Conservation (phyloP, 1,140 invertebrate genomes). For the Lordiphosa stackelbergi region DNA sequence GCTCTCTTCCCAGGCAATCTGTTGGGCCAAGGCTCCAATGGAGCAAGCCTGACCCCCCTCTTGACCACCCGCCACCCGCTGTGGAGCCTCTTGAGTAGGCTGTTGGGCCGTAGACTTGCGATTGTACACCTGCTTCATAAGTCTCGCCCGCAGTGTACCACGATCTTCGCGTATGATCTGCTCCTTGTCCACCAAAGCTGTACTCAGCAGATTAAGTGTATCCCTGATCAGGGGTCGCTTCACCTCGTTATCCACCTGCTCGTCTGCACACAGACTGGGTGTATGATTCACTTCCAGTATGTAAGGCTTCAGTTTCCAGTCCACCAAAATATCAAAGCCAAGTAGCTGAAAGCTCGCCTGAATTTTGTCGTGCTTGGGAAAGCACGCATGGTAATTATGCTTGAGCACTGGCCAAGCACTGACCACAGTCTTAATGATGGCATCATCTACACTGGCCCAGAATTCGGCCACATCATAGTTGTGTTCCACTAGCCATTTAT, state of each 20-base stretch:
- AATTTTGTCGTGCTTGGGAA: slow-evolving; percentile 88
- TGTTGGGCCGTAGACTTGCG: slow-evolving; percentile 80
- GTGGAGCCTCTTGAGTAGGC: background rate
- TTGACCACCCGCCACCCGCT: background rate
- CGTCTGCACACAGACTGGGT: slow-evolving; percentile 92
- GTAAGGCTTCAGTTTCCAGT: slow-evolving; percentile 88
- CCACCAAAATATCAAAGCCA: slow-evolving; percentile 92
- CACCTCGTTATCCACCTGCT: slow-evolving; percentile 88
- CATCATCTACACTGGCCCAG: slow-evolving; percentile 90
- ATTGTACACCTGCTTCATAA: slow-evolving; percentile 32
- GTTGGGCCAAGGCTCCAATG: slow-evolving; percentile 79
- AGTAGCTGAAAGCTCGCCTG: slow-evolving; percentile 93
- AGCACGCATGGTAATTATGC: slow-evolving; percentile 91
- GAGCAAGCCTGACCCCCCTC: slow-evolving; percentile 31
- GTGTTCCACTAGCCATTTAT: slow-evolving; percentile 84
- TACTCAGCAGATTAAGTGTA: slow-evolving; percentile 89
- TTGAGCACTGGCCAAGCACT: slow-evolving; percentile 91
- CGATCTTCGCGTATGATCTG: slow-evolving; percentile 86
- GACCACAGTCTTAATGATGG: slow-evolving; percentile 92
- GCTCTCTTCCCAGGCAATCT: slow-evolving; percentile 86
- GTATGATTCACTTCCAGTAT: slow-evolving; percentile 95
- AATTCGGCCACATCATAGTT: slow-evolving; percentile 85
- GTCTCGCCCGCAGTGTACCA: slow-evolving; percentile 20
- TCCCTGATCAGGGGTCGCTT: slow-evolving; percentile 89
- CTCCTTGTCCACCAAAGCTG: slow-evolving; percentile 86